Evolutionary conservation across 1,140 invertebrate genomes (phyloP).

Genomic region (Sitophilus oryzae): DNA sequence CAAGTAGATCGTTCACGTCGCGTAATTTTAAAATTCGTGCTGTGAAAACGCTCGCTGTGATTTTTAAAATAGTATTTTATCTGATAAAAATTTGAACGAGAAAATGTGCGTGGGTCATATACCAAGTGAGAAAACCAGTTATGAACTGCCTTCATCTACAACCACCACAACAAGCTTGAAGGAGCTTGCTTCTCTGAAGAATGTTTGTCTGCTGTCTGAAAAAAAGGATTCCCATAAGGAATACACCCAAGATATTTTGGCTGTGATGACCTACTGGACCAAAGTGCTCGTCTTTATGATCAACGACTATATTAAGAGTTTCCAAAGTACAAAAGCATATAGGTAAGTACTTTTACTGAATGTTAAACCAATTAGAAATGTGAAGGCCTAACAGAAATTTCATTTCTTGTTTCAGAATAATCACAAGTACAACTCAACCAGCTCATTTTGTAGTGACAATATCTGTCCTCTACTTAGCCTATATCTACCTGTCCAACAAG

Average conservation of each 20-base stretch:
- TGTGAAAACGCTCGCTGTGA: too few relatives aligned
- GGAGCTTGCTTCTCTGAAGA: background rate
- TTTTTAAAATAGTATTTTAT: too few relatives aligned
- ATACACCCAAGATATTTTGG: conserved; percentile 26
- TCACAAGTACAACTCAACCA: conserved; percentile 65
- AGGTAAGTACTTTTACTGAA: conserved; percentile 18
- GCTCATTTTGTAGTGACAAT: conserved; percentile 64
- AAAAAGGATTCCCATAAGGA: background rate
- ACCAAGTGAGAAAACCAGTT: background rate
- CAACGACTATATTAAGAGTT: conserved; percentile 16
- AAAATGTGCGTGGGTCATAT: background rate
- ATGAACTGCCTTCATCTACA: background rate
- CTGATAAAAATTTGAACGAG: background rate
- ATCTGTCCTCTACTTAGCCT: conserved; percentile 57
- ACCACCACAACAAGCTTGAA: background rate
- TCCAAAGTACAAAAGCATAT: conserved; percentile 19
- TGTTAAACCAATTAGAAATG: background rate
- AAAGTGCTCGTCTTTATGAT: conserved; percentile 23
- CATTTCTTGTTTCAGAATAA: conserved; percentile 53
- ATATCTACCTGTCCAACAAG: conserved; percentile 50
- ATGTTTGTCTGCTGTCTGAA: background rate
- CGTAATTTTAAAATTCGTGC: too few relatives aligned
- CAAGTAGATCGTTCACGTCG: too few relatives aligned
- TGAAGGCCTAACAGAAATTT: background rate
- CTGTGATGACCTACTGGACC: conserved; percentile 27